phyloP scores from a whole-genome alignment of 2,888 invertebrate genomes.

The Dorcus parallelipipedus region DNA sequence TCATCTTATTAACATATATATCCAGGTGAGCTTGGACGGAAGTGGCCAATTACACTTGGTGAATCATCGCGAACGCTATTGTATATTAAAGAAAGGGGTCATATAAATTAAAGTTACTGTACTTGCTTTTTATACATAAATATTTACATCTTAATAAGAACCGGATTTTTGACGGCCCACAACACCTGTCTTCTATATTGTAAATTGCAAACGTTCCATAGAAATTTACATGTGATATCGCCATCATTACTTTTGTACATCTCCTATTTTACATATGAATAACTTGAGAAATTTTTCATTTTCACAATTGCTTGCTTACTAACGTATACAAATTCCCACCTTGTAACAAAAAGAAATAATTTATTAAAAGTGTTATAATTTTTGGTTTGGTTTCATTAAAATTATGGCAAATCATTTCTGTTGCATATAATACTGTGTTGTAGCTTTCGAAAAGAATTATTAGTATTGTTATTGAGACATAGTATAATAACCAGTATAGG shows the following conservation, averaged over 20 bases:
- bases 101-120: slow-evolving; percentile 21
- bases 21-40: slow-evolving; percentile 39
- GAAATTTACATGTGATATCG: background rate
- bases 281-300: too few relatives aligned
- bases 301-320: too few relatives aligned
- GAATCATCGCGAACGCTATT: slow-evolving; percentile 35
- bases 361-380: background rate
- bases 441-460: slow-evolving; percentile 21
- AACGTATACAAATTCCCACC: too few relatives aligned
- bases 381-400: slow-evolving; percentile 36
- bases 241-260: background rate
- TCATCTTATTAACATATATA: slow-evolving; percentile 29
- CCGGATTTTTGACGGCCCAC: background rate
- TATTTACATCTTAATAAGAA: slow-evolving; percentile 25
- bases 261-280: slow-evolving; percentile 16
- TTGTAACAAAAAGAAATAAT: background rate
- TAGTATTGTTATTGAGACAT: slow-evolving; percentile 14
- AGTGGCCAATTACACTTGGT: slow-evolving; percentile 39
- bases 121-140: slow-evolving; percentile 16
- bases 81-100: slow-evolving; percentile 22
- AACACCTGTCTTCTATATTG: slow-evolving; percentile 1
- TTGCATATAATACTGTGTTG: slow-evolving; percentile 19
- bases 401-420: slow-evolving; percentile 37
- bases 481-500: slow-evolving; percentile 14
- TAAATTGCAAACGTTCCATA: background rate